Percentiles rank a stretch among this genome's conserved stretches.
These are phyloP conservation scores for Gymnobelideus leadbeateri DNA, from an alignment of 2,113 vertebrate genomes.

Conservation along the genomic window DNA sequence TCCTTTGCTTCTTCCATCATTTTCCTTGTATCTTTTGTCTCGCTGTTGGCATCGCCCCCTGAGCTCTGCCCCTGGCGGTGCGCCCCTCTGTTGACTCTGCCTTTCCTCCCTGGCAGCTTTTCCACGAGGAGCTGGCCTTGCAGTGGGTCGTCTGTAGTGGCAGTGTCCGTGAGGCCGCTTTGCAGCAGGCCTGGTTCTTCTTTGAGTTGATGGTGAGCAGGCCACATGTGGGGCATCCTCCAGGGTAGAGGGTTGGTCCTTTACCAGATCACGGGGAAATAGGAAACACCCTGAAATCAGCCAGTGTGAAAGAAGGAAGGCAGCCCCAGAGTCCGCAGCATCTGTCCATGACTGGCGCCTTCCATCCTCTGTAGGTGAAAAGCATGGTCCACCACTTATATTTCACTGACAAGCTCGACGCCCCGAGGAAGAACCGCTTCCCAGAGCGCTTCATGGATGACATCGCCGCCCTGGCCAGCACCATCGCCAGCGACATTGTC, in stretches of 20 bases:
- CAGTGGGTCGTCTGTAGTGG: slow-evolving; percentile 99
- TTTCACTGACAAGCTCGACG: slow-evolving; percentile 96
- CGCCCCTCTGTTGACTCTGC: slow-evolving; percentile 62
- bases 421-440: slow-evolving; percentile 94
- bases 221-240: neutral
- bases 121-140: slow-evolving; percentile 97
- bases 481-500: slow-evolving; percentile 95
- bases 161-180: slow-evolving; percentile 95
- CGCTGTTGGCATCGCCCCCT: slow-evolving; percentile 68
- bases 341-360: slow-evolving; percentile 42
- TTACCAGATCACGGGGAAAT: too few species aligned
- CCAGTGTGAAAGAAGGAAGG: slow-evolving; percentile 13
- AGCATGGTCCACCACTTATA: slow-evolving; percentile 99
- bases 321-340: neutral
- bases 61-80: slow-evolving; percentile 36
- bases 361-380: slow-evolving; percentile 90
- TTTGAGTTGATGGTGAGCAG: slow-evolving; percentile 98
- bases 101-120: slow-evolving; percentile 89
- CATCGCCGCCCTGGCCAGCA: slow-evolving; percentile 96
- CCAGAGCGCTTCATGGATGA: slow-evolving; percentile 99
- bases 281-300: neutral
- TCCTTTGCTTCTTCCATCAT: slow-evolving; percentile 80
- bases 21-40: slow-evolving; percentile 71
- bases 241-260: neutral
- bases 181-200: slow-evolving; percentile 99